Percentiles rank a stretch among this genome's conserved stretches.
Conservation (phyloP, 2,797 vertebrate genomes). For the Orientallactaga sibirica region DNA sequence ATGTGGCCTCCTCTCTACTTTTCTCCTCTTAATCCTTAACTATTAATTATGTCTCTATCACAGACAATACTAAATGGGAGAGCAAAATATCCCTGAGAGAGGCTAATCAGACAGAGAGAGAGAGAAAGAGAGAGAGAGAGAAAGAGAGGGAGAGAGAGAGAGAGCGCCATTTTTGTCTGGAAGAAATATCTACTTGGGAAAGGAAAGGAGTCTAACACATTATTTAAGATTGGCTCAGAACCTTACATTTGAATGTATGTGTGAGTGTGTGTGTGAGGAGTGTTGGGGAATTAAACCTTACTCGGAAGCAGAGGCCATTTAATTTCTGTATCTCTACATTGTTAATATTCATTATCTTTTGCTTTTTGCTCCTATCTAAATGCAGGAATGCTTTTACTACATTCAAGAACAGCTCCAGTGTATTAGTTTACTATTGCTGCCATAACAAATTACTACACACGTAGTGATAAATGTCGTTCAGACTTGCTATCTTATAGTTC, state of each 20-base stretch:
- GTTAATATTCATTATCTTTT: neutral
- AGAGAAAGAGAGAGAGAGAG: neutral
- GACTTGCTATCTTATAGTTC: neutral
- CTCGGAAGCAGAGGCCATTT: neutral
- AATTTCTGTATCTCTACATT: neutral
- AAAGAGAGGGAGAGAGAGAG: neutral
- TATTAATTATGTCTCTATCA: neutral
- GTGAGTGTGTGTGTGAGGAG: neutral
- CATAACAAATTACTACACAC: neutral
- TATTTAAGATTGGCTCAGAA: constrained; percentile 20
- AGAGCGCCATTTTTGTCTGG: constrained; percentile 5
- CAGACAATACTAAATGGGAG: neutral
- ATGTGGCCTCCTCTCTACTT: neutral
- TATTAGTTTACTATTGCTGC: neutral
- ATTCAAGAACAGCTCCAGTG: neutral
- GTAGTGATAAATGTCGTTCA: neutral
- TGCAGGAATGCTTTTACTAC: neutral
- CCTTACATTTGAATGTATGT: neutral
- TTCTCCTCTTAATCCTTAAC: neutral
- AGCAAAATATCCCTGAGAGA: neutral
- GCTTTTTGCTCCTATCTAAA: neutral
- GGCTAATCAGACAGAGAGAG: neutral
- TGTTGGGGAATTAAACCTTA: neutral
- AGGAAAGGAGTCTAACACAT: neutral
- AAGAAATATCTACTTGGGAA: neutral